Evolutionary conservation across 2,888 invertebrate genomes (phyloP).

Genomic region (Synergus gifuensis): DNA sequence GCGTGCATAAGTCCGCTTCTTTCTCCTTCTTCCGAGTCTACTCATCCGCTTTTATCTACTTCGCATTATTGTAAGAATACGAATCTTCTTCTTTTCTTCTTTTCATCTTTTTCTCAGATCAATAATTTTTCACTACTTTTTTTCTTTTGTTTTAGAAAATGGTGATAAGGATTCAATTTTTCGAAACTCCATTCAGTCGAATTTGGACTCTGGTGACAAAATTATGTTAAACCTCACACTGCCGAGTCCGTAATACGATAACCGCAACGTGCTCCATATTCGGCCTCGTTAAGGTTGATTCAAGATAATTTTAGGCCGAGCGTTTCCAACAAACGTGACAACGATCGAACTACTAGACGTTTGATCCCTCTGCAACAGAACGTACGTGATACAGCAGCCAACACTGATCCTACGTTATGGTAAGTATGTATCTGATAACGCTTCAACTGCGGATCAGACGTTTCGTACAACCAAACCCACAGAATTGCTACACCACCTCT

Average conservation of each 20-base stretch:
- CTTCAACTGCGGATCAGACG: constrained; percentile 36
- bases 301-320: constrained; percentile 61
- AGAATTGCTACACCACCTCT: constrained; percentile 47
- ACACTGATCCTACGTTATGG: background rate
- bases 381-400: constrained; percentile 26
- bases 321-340: constrained; percentile 58
- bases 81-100: background rate
- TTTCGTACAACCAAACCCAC: constrained; percentile 52
- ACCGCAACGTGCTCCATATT: constrained; percentile 44
- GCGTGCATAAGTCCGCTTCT: background rate
- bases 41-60: background rate
- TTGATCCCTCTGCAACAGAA: constrained; percentile 44
- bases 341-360: constrained; percentile 41
- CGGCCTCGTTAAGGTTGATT: constrained; percentile 61
- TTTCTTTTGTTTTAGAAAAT: no score
- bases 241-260: background rate
- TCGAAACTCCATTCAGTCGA: background rate
- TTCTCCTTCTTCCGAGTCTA: background rate
- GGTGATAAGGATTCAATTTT: background rate
- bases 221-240: background rate
- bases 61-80: background rate
- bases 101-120: no score
- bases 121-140: no score
- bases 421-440: constrained; percentile 27
- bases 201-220: background rate